These are phyloP conservation scores for Ectemnius lituratus DNA, from an alignment of 2,888 invertebrate genomes.

Conservation along the genomic window DNA sequence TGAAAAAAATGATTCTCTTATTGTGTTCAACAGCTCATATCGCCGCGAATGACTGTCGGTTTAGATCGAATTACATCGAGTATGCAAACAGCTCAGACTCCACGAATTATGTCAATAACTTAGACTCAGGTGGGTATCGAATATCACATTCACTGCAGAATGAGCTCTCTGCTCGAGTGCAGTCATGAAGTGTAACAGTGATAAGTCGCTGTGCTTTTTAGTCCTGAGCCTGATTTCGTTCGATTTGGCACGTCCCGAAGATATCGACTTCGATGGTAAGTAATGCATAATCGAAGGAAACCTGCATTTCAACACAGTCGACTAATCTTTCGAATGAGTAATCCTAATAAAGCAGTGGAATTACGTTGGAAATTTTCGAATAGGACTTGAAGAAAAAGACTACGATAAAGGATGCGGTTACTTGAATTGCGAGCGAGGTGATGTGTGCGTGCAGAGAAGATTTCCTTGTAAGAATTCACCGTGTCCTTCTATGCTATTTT, in stretches of 20 bases:
- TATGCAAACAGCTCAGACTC: slow-evolving; percentile 9
- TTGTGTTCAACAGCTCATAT: no score
- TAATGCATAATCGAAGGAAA: neutral
- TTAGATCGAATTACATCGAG: slow-evolving; percentile 16
- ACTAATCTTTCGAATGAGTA: neutral
- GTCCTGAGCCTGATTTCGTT: slow-evolving; percentile 21
- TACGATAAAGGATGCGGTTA: slow-evolving; percentile 56
- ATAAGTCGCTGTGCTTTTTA: slow-evolving; percentile 11
- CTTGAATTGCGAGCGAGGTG: slow-evolving; percentile 57
- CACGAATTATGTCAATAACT: slow-evolving; percentile 25
- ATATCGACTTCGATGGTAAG: slow-evolving; percentile 22
- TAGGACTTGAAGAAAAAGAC: slow-evolving; percentile 24
- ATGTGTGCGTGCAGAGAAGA: slow-evolving; percentile 65
- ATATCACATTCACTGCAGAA: slow-evolving; percentile 8
- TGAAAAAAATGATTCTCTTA: no score
- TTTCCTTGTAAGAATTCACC: slow-evolving; percentile 67
- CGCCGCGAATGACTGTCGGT: no score
- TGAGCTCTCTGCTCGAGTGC: slow-evolving; percentile 5
- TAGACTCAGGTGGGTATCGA: slow-evolving; percentile 36
- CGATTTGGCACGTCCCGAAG: neutral
- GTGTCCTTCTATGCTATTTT: slow-evolving; percentile 70
- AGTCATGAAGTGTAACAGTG: slow-evolving; percentile 32
- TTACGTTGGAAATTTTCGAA: neutral
- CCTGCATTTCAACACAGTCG: neutral
- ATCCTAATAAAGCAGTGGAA: neutral